These are phyloP conservation scores for Echiichthys vipera DNA, from an alignment of 2,797 vertebrate genomes.

Conservation along the genomic window DNA sequence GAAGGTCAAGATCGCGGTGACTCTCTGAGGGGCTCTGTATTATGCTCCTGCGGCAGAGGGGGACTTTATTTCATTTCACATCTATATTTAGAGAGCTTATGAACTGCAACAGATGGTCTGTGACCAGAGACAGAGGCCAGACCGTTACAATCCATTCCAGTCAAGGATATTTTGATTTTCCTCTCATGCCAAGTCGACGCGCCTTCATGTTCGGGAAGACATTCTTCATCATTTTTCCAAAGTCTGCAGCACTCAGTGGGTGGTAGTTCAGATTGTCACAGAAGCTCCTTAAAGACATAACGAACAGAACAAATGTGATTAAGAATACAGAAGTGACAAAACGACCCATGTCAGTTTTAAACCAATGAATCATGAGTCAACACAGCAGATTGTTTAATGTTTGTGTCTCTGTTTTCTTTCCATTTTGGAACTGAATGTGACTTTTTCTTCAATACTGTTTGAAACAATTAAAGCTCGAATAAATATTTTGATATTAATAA, in stretches of 20 bases:
- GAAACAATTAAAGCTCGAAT: neutral
- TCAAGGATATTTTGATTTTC: conserved; percentile 99
- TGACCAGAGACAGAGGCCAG: conserved; percentile 79
- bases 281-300: conserved; percentile 91
- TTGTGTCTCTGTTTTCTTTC: too few relatives aligned
- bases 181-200: conserved; percentile 98
- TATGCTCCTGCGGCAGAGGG: conserved; percentile 69
- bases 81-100: conserved; percentile 88
- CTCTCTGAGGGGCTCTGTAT: conserved; percentile 66
- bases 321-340: neutral
- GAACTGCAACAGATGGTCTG: conserved; percentile 86
- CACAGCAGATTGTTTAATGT: neutral
- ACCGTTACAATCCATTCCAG: conserved; percentile 76
- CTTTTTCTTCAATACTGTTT: neutral
- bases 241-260: conserved; percentile 97
- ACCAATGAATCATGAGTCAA: neutral
- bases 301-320: neutral
- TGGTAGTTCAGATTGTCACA: conserved; percentile 99
- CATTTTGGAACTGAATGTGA: neutral
- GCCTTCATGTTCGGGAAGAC: conserved; percentile 99
- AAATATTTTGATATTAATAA: neutral
- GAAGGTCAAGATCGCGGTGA: conserved; percentile 74
- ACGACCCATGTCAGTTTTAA: neutral
- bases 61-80: conserved; percentile 82
- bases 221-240: conserved; percentile 99